Base-by-base conservation (phyloP, 2,113 vertebrate species). In the Gavialis gangeticus region DNA sequence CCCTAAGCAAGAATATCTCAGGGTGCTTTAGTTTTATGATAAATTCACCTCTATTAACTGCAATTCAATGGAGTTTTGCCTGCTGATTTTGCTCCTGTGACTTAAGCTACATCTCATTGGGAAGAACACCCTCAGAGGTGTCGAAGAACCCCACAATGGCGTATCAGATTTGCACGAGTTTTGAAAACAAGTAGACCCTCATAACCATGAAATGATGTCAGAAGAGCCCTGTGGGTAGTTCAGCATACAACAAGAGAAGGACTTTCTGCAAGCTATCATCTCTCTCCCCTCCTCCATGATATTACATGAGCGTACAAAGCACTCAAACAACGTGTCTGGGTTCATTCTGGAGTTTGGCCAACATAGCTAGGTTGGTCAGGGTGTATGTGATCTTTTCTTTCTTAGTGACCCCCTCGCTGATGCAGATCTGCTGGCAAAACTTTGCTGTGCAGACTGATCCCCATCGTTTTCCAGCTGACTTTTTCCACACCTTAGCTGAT, bases 401-500 rank as follows among this genome's bases (percentile, higher is more conserved):
- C 46, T 46, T 46, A 46, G 7, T 46, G 46, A 46, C 46, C 46
- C 46, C 46, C 46, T 46, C 46, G 8, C 7, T 46, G 46, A 46
- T 46, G 46, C 46, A 46, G 46, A 46, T 46, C 46, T 46, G 46
- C 46, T 46, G 46, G 46, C 46, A 46, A 46, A 71, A 24, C 67
- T 21, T 21, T 22, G 67, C 34, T 34, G 67, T 22, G 19, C 11
- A 37, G 21, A 71, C 67, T 71, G 22, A 71, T 46, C 46, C 90
- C 90, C 73, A 34, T 86, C 81, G 91, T 59, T 5, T 91, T 89
- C 77, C 3, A 55, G 71, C n/a, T 63, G 89, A 80, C 89, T 90
- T 62, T 56, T 94, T 96, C 46, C 95, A 93, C 88, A 97, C 94
- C 95, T 96, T 88, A 63, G 63, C 88, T 90, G 91, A 60, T 71